Conservation (phyloP, 1,140 invertebrate species). For the Armadillidium nasatum region DNA sequence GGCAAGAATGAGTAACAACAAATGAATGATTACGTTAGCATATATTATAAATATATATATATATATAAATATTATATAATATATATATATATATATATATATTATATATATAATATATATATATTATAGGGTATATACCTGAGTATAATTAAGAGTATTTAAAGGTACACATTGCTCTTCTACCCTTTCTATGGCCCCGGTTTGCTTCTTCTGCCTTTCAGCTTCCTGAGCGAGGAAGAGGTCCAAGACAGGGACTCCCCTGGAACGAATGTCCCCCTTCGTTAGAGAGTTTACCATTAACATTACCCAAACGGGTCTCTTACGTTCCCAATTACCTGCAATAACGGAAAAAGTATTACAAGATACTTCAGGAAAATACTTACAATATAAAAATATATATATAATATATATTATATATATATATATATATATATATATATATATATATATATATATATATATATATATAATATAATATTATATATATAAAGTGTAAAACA, state of each 20-base stretch:
- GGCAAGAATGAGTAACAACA: background rate
- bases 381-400: too few relatives aligned
- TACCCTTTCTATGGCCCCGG: conserved; percentile 56
- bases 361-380: too few relatives aligned
- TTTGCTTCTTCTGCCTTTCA: conserved; percentile 52
- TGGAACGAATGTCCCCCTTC: conserved; percentile 53
- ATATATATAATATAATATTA: too few relatives aligned
- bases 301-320: conserved; percentile 26
- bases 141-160: conserved; percentile 56
- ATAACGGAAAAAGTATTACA: too few relatives aligned
- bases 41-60: conserved; percentile 5
- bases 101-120: conserved; percentile 11
- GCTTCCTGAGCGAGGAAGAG: conserved; percentile 57
- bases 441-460: too few relatives aligned
- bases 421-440: too few relatives aligned
- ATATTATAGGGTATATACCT: conserved; percentile 48
- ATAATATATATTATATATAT: too few relatives aligned
- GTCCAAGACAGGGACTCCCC: conserved; percentile 57
- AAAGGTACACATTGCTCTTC: conserved; percentile 58
- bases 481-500: too few relatives aligned
- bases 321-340: conserved; percentile 12
- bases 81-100: conserved; percentile 21
- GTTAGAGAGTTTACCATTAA: conserved; percentile 23
- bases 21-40: too few relatives aligned
- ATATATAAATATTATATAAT: background rate